Evolutionary conservation across 2,797 vertebrate species (phyloP), one percentile per base, ranked within the genome.

Genomic region (Fistularia commersonii): DNA sequence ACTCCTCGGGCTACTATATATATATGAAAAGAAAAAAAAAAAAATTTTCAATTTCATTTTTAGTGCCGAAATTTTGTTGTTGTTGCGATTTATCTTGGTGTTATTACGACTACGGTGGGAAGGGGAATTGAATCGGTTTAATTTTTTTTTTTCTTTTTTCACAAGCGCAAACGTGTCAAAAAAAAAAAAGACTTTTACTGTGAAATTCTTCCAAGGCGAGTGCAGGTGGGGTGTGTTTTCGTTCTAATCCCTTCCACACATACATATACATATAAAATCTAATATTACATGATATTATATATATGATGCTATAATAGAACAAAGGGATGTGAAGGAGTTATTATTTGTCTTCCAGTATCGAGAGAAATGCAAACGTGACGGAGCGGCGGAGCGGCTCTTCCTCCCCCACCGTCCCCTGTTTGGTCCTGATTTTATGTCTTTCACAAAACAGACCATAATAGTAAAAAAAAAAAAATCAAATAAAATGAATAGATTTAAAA

Each of bases 331-430:
- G 82, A 87, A 88, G 87, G 87, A 23, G 23, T 79, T 90, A 81
- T 89, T 88, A 84, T 89, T 88, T 88, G 90, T 91, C 90, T 91
- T 91, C 88, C 87, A 91, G 87, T 81, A 87, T 65, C 36, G 69
- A 84, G 81, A 80, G 80, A 77, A 81, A 88, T 81, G 80, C 82
- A 86, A 83, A 79, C 83, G 75, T 78, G 72, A 85, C 51, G 58
- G 72, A 57, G 77, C 61, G 61, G 85, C 82, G 57, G 77, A 23
- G 23, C 23, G 4, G 23, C 23, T 23, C 23, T 23, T 23, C 23
- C 23, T 23, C 4, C 23, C 23, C 23, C 23, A 23, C 23, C 23
- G 23, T 23, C 23, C 23, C 23, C 23, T 4, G 23, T 23, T 23
- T 23, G 23, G 23, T 23, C 23, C 23, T 23, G 23, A 23, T 23